phyloP scores from a whole-genome alignment of 2,888 invertebrate species.

The Mythimna impura region DNA sequence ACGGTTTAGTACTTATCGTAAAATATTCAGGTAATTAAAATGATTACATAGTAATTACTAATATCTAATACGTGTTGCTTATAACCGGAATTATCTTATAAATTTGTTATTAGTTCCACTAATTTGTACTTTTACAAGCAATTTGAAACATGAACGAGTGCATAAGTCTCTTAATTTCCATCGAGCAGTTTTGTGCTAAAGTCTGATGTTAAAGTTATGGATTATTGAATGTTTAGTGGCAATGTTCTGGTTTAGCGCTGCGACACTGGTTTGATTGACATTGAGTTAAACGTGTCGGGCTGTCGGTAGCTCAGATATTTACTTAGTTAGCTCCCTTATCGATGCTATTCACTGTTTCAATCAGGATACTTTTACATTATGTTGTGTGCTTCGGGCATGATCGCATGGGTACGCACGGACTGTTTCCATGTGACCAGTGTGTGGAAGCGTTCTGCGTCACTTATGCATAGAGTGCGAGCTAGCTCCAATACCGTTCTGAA shows the following conservation, averaged over 20 bases:
- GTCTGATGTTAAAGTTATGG: constrained; percentile 10
- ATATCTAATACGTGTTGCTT: constrained; percentile 51
- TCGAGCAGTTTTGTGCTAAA: constrained; percentile 17
- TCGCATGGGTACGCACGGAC: too few species aligned
- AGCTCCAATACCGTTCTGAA: too few species aligned
- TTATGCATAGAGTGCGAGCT: too few species aligned
- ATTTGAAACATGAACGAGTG: constrained; percentile 47
- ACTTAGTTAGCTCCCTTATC: background rate
- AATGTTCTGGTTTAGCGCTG: constrained; percentile 13
- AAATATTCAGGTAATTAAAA: constrained; percentile 60
- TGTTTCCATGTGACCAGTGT: too few species aligned
- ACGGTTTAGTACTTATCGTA: constrained; percentile 37
- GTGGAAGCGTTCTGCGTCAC: too few species aligned
- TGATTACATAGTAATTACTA: constrained; percentile 54
- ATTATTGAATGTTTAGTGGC: constrained; percentile 38
- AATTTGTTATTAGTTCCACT: constrained; percentile 48
- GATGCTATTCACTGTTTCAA: background rate
- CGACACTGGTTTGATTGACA: constrained; percentile 10
- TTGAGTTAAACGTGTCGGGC: background rate
- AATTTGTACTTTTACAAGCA: constrained; percentile 53
- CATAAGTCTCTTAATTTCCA: constrained; percentile 46
- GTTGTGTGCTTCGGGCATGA: too few species aligned
- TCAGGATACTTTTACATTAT: too few species aligned
- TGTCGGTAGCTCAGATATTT: constrained; percentile 1
- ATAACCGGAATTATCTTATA: constrained; percentile 50